Base-by-base conservation (phyloP, 2,797 vertebrate species). In the Alectoris magna region DNA sequence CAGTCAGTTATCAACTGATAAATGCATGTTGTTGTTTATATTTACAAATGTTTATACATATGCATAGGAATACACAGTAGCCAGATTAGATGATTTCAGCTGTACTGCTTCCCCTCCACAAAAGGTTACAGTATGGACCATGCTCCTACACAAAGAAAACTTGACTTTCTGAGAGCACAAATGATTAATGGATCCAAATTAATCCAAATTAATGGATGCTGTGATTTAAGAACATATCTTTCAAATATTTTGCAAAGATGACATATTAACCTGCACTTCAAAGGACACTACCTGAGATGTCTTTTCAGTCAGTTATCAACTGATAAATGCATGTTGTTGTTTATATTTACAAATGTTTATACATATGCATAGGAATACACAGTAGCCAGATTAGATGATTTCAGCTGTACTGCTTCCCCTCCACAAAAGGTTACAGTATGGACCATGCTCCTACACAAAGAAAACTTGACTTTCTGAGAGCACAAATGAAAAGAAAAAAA, bases 381-480 rank as follows among this genome's bases (percentile, higher is more conserved):
- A 36, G 12, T 5, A 11, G 15, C 14, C 49, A 90, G 4, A 78
- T 9, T 8, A 67, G 13, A 46, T 26, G 3, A 51, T 11, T 19
- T 80, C 29, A 36, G 27, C 7, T 53, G 5, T 11, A 17, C 7
- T 6, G 8, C 16, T 58, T 81, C 7, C 8, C 31, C 34, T 19
- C 19, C 63, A 18, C 12, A 59, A 23, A 34, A 79, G 9, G 4
- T 16, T 71, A 51, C 17, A 49, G 31, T 21, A 49, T 15, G 6
- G 4, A 7, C 11, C 44, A 4, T 0, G 4, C 3, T 53, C 2
- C 23, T 41, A 64, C 5, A 38, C 2, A 84, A 66, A 43, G 2
- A 21, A 41, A 31, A 9, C 5, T 0, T 0, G 5, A 21, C 9
- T 70, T 84, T 15, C 53, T 3, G n/a, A 44, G 7, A 46, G 9